Percentiles rank a stretch among this genome's conserved stretches.
These are phyloP conservation scores for Brachionus rotundiformis DNA, from an alignment of 1,140 invertebrate genomes.

Conservation along the genomic window DNA sequence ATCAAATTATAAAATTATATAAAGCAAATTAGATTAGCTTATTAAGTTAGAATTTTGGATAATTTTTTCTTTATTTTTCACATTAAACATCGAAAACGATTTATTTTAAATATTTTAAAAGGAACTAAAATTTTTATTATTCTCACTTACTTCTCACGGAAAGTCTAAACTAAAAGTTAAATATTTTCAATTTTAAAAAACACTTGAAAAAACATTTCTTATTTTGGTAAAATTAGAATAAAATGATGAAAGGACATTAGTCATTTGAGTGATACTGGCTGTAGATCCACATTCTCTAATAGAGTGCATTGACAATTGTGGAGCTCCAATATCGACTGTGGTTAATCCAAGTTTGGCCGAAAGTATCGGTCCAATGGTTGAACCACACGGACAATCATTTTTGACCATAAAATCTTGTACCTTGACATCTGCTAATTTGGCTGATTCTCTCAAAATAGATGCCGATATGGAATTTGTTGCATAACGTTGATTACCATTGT, in stretches of 20 bases:
- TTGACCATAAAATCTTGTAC: slow-evolving; percentile 66
- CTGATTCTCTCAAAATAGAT: slow-evolving; percentile 65
- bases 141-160: background rate
- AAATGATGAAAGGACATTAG: slow-evolving; percentile 25
- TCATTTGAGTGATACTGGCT: slow-evolving; percentile 55
- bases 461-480: slow-evolving; percentile 65
- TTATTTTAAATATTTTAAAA: too few species aligned
- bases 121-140: too few species aligned
- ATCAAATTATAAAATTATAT: too few species aligned
- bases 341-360: slow-evolving; percentile 64
- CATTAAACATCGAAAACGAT: too few species aligned
- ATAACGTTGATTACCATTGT: slow-evolving; percentile 66
- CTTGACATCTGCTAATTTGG: slow-evolving; percentile 59
- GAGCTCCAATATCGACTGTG: slow-evolving; percentile 65
- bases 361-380: slow-evolving; percentile 67
- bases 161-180: background rate
- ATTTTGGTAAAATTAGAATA: slow-evolving; percentile 34
- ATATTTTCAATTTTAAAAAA: background rate
- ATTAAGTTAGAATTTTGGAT: too few species aligned
- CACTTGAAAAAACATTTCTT: slow-evolving; percentile 24
- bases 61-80: too few species aligned
- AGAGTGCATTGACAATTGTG: slow-evolving; percentile 67
- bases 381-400: slow-evolving; percentile 65
- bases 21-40: too few species aligned
- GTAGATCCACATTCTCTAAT: slow-evolving; percentile 65